Conservation (phyloP, 2,888 invertebrate genomes). For the Mythimna impura region DNA sequence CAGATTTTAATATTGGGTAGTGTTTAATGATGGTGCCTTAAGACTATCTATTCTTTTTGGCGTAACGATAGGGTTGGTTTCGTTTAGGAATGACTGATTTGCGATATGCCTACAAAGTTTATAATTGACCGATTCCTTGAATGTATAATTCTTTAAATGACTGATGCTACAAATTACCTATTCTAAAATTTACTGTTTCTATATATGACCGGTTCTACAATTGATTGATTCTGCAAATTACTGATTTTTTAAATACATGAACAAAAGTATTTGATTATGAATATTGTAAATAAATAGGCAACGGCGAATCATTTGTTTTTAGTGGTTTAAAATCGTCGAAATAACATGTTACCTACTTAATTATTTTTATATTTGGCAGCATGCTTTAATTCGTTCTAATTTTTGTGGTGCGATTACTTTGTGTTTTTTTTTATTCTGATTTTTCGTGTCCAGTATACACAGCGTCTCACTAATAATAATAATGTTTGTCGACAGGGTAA, state of each 20-base stretch:
- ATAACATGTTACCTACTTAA: neutral
- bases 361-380: neutral
- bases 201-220: too few relatives aligned
- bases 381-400: neutral
- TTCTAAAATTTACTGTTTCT: too few relatives aligned
- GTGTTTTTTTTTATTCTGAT: neutral
- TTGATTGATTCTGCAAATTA: too few relatives aligned
- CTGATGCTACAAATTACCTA: too few relatives aligned
- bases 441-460: neutral
- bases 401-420: neutral
- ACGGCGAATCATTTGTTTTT: neutral
- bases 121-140: too few relatives aligned
- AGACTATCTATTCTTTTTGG: neutral
- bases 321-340: neutral
- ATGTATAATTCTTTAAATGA: too few relatives aligned
- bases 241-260: too few relatives aligned
- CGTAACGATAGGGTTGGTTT: neutral
- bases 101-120: too few relatives aligned
- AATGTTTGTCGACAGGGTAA: constrained; percentile 12
- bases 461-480: neutral
- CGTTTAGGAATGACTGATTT: too few relatives aligned
- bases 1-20: constrained; percentile 8
- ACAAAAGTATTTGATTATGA: too few relatives aligned
- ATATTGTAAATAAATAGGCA: too few relatives aligned
- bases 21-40: neutral